Evolutionary conservation across 2,113 vertebrate species (phyloP).

Genomic region (Galemys pyrenaicus): DNA sequence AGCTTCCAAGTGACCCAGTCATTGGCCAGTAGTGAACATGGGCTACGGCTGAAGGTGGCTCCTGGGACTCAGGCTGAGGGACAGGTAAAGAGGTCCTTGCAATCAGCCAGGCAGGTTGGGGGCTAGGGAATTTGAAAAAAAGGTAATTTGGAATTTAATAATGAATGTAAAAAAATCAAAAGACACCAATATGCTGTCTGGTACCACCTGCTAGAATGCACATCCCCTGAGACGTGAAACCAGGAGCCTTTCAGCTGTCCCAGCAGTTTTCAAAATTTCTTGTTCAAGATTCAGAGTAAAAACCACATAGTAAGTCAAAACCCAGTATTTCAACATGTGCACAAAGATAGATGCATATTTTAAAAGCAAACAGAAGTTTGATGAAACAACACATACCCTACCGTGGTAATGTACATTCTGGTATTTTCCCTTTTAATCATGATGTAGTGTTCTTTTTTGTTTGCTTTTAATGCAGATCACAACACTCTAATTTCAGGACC

Average conservation of each 20-base stretch:
- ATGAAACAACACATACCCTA: not conserved
- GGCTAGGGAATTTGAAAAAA: not conserved
- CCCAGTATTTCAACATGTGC: not conserved
- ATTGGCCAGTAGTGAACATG: not conserved
- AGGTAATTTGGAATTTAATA: not conserved
- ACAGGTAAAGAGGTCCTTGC: not conserved
- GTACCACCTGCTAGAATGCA: not conserved
- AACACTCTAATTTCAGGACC: not conserved
- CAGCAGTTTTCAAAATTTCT: not conserved
- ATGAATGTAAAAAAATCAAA: not conserved
- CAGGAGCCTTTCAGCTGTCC: not conserved
- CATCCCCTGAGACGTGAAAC: rapidly evolving
- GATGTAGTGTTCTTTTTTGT: too few species aligned
- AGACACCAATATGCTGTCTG: not conserved
- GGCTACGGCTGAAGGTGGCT: not conserved
- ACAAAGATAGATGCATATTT: not conserved
- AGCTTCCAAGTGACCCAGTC: not conserved
- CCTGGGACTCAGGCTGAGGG: not conserved
- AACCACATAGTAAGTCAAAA: not conserved
- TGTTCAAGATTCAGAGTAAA: not conserved
- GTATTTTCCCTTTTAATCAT: not conserved
- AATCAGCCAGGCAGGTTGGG: not conserved
- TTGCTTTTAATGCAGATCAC: not conserved
- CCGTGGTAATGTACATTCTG: not conserved
- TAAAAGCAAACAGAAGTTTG: not conserved